These are phyloP conservation scores for Myripristis murdjan DNA, from an alignment of 2,797 vertebrate genomes.

Conservation along the genomic window DNA sequence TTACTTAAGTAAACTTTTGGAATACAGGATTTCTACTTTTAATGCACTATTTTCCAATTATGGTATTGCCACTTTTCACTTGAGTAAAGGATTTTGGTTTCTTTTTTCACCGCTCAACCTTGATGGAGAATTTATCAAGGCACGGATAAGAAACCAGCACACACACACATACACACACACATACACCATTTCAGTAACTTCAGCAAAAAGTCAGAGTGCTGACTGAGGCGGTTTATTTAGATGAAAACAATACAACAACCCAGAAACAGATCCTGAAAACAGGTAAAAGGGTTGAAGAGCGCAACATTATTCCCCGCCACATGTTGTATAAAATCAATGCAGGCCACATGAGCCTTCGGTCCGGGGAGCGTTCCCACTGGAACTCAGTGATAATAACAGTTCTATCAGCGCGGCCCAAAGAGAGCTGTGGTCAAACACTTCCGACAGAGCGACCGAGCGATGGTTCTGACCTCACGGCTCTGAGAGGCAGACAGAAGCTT, in stretches of 20 bases:
- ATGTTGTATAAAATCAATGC: background rate
- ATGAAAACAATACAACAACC: background rate
- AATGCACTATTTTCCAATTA: no score
- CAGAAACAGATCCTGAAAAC: background rate
- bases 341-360: background rate
- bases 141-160: background rate
- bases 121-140: no score
- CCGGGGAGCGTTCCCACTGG: no score
- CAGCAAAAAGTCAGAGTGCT: background rate
- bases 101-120: no score
- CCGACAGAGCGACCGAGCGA: background rate
- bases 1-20: no score
- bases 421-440: background rate
- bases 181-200: background rate
- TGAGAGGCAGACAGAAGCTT: conserved; percentile 21
- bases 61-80: no score
- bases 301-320: background rate
- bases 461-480: conserved; percentile 2
- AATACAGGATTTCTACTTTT: no score
- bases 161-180: background rate
- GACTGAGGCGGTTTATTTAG: no score
- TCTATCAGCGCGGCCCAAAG: background rate
- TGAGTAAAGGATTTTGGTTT: no score
- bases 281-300: background rate
- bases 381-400: background rate